These are phyloP conservation scores for Lacerta agilis DNA, from an alignment of 2,797 vertebrate genomes.

Conservation along the genomic window DNA sequence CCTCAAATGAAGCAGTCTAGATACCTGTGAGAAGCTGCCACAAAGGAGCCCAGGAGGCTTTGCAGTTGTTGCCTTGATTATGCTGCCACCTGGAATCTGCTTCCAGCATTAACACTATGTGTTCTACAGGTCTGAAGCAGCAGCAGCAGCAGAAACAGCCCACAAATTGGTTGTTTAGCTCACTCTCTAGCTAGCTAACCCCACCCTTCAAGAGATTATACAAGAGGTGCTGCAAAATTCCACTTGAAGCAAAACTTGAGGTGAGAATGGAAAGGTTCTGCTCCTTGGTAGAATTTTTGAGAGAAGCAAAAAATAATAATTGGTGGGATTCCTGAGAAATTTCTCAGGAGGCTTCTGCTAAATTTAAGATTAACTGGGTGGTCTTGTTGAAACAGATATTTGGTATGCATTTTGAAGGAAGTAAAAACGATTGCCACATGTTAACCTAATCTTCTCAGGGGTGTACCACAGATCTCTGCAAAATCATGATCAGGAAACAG, in stretches of 20 bases:
- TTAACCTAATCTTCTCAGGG: neutral
- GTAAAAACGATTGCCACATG: neutral
- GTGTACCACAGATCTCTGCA: neutral
- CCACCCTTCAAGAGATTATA: neutral
- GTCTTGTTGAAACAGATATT: neutral
- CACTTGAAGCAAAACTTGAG: neutral
- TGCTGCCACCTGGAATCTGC: conserved; percentile 18
- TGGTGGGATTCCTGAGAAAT: neutral
- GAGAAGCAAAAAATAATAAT: neutral
- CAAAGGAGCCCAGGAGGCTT: neutral
- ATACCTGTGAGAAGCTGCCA: neutral
- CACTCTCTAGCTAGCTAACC: neutral
- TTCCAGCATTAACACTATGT: neutral
- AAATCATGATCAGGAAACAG: neutral
- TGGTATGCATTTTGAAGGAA: neutral
- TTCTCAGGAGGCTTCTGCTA: neutral
- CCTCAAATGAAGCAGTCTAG: neutral
- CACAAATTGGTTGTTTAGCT: neutral
- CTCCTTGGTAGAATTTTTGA: neutral
- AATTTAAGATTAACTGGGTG: neutral
- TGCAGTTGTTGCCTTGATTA: neutral
- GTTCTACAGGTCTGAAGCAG: neutral
- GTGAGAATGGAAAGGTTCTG: neutral
- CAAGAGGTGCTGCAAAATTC: neutral
- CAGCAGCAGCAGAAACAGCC: neutral